Evolutionary conservation across 1,140 invertebrate species (phyloP), one percentile per base, ranked within the genome.

Genomic region (Bombus impatiens): DNA sequence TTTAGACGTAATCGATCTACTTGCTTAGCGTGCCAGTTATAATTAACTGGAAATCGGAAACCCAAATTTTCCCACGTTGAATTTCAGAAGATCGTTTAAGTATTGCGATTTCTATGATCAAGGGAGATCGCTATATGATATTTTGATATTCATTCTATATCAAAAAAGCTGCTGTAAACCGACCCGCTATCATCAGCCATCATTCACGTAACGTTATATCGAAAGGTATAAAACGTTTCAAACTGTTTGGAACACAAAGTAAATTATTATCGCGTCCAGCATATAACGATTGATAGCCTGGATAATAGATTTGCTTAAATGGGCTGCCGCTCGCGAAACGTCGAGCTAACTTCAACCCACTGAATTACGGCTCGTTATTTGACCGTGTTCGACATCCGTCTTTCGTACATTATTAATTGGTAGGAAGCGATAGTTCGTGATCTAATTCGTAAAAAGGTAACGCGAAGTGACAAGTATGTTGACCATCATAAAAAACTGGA

Each of bases 181-280:
- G 18, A 53, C 1, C 18, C 47, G 47, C 18, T 8, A 22, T 53
- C 18, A 2, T 53, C 18, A 6, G 5, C 1, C 1, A 22, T 37
- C 1, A 53, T 53, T 53, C 47, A 0, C 47, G 18, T 53, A 53
- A 53, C 47, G 18, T 1, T 22, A 22, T 53, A 22, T 53, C 18
- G 47, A 22, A 53, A 53, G 18, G 18, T 53, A 22, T 2, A 22
- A 3, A 25, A 62, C 22, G 3, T 59, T 75, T 74, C 42, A 47
- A 65, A 22, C 71, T 22, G 80, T 37, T 62, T 18, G 40, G 37
- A 37, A 28, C n/a, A n/a, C 40, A 13, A 44, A 62, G 62, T 37
- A 74, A 74, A 82, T 82, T 82, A 82, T 74, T 82, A 74, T 74
- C 59, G n/a, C 62, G 62, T 67, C 2, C 62, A 42, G 37, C n/a